Percentiles rank a stretch among this genome's conserved stretches.
Evolutionary conservation across 2,797 vertebrate species (phyloP).

Genomic region (Pagetopsis macropterus): DNA sequence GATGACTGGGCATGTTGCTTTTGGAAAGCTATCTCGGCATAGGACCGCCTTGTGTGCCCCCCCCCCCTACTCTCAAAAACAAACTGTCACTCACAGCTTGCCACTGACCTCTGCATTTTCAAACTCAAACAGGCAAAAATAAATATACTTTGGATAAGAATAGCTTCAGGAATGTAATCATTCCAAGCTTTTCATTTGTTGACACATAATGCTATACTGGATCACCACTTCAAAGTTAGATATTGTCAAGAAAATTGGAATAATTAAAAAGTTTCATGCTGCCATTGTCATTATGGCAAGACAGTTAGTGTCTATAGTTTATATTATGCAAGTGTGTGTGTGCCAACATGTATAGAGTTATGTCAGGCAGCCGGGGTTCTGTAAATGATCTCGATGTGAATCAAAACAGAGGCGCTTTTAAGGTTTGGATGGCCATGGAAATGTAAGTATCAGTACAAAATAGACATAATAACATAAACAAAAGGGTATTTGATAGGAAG

Average conservation of each 20-base stretch:
- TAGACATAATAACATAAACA: not conserved
- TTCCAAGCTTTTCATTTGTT: conserved; percentile 38
- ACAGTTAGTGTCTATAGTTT: conserved; percentile 38
- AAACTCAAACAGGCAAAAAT: conserved; percentile 38
- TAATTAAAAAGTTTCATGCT: conserved; percentile 41
- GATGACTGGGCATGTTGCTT: conserved; percentile 65
- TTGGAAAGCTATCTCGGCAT: conserved; percentile 47
- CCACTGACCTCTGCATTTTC: conserved; percentile 34
- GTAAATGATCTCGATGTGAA: not conserved
- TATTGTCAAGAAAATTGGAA: conserved; percentile 35
- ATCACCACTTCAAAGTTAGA: conserved; percentile 43
- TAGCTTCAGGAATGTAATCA: conserved; percentile 39
- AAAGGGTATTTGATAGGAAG: not conserved
- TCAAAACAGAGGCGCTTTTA: not conserved
- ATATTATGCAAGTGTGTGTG: conserved; percentile 8
- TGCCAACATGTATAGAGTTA: conserved; percentile 20
- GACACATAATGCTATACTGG: conserved; percentile 15
- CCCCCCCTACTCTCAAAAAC: conserved; percentile 37
- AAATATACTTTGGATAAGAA: conserved; percentile 46
- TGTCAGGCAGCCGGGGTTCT: not conserved
- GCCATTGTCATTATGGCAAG: conserved; percentile 44
- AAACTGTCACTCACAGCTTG: conserved; percentile 51
- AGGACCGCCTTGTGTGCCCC: conserved; percentile 26
- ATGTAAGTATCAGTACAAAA: not conserved
- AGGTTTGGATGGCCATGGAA: not conserved